Evolutionary conservation across 2,113 vertebrate species (phyloP).

Genomic region (Plestiodon gilberti): DNA sequence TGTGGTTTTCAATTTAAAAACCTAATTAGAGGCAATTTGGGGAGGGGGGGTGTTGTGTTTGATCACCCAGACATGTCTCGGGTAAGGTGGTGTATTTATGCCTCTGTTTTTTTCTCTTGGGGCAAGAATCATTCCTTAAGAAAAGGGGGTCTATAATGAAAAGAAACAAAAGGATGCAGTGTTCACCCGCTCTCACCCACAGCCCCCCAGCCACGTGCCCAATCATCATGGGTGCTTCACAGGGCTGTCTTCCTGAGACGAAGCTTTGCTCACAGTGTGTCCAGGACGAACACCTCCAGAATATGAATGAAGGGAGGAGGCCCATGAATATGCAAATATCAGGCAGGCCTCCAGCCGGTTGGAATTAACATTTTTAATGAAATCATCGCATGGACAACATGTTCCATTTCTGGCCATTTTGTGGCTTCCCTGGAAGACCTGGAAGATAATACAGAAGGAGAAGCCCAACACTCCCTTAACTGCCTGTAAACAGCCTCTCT

Average conservation of each 20-base stretch:
- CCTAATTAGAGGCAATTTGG: neutral
- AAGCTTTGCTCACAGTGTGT: conserved; percentile 22
- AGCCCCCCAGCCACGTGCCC: neutral
- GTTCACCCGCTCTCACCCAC: neutral
- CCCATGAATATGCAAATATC: conserved; percentile 62
- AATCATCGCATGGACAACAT: conserved; percentile 15
- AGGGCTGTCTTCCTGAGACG: conserved; percentile 36
- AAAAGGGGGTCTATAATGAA: neutral
- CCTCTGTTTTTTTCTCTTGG: neutral
- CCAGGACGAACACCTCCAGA: conserved; percentile 42
- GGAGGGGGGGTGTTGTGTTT: neutral
- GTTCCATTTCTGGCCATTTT: neutral
- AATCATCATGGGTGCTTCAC: conserved; percentile 22
- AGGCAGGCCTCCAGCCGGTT: conserved; percentile 36
- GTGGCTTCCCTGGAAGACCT: neutral
- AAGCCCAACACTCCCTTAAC: neutral
- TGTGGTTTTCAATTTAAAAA: conserved; percentile 12
- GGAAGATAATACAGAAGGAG: neutral
- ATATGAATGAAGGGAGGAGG: conserved; percentile 23
- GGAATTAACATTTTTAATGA: conserved; percentile 70
- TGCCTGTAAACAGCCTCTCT: neutral
- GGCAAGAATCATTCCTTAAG: neutral
- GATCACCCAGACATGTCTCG: neutral
- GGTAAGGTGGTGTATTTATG: neutral
- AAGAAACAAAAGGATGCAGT: neutral